phyloP scores from a whole-genome alignment of 2,888 invertebrate genomes.

The Tachina lurida region DNA sequence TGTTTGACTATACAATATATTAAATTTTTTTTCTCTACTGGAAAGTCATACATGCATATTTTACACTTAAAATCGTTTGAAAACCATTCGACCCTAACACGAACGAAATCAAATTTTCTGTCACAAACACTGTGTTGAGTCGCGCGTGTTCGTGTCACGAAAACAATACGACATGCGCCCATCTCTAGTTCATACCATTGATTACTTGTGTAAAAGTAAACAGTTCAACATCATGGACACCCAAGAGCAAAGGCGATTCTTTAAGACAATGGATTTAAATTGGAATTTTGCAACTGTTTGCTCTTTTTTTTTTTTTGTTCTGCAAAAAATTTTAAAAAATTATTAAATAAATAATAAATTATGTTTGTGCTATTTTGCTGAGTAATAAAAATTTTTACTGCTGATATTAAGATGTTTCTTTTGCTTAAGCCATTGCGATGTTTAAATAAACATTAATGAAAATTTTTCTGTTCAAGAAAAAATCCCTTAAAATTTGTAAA shows the following conservation, averaged over 20 bases:
- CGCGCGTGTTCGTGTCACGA: too few species aligned
- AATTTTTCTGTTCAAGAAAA: too few species aligned
- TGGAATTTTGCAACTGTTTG: conserved; percentile 12
- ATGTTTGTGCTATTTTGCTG: conserved; percentile 30
- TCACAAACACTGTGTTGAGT: too few species aligned
- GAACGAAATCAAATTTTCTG: too few species aligned
- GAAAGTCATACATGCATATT: too few species aligned
- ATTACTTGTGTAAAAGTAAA: conserved; percentile 30
- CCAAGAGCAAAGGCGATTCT: conserved; percentile 51
- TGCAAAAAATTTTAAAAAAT: conserved; percentile 22
- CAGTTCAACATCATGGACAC: conserved; percentile 54
- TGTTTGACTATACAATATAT: too few species aligned
- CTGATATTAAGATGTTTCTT: not conserved
- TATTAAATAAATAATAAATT: conserved; percentile 18
- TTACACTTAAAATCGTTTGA: too few species aligned
- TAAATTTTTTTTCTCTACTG: too few species aligned
- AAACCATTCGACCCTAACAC: too few species aligned
- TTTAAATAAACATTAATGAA: not conserved
- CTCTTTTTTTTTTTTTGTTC: not conserved
- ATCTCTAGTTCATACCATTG: conserved; percentile 14
- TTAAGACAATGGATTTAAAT: not conserved
- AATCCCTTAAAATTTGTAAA: too few species aligned
- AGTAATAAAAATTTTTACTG: not conserved
- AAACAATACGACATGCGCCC: too few species aligned
- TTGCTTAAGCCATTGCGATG: not conserved